phyloP scores from a whole-genome alignment of 2,888 invertebrate species.

The Pammene fasciana region DNA sequence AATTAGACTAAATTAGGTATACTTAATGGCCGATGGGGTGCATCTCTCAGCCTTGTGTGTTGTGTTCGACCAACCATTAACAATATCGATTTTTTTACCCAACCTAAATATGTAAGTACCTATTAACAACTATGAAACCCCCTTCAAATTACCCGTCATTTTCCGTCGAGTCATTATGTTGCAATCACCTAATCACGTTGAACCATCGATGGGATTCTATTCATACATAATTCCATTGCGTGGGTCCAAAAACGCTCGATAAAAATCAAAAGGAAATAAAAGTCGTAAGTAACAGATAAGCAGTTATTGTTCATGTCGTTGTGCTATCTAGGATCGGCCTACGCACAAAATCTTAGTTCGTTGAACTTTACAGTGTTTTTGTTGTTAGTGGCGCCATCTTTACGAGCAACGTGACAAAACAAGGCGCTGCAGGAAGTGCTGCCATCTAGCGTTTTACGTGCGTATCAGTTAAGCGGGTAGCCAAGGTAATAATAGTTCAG shows the following conservation, averaged over 20 bases:
- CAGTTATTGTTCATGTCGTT: constrained; percentile 33
- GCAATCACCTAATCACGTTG: constrained; percentile 38
- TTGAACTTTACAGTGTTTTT: constrained; percentile 31
- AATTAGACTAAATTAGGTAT: too few species aligned
- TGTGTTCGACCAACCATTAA: not conserved
- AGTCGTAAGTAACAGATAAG: constrained; percentile 22
- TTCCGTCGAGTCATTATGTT: constrained; percentile 34
- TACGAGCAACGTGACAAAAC: not conserved
- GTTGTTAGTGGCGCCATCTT: constrained; percentile 24
- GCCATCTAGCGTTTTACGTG: constrained; percentile 19
- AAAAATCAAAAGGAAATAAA: constrained; percentile 15
- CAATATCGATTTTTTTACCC: constrained; percentile 28
- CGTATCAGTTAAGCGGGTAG: not conserved
- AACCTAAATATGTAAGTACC: too few species aligned
- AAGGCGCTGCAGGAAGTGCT: constrained; percentile 21
- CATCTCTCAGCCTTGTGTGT: too few species aligned
- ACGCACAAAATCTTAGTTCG: constrained; percentile 38
- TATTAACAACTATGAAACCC: constrained; percentile 22
- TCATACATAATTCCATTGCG: constrained; percentile 30
- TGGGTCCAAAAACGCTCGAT: constrained; percentile 36
- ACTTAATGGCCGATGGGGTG: too few species aligned
- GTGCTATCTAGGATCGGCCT: constrained; percentile 33
- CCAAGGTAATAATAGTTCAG: not conserved
- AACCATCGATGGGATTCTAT: constrained; percentile 31
- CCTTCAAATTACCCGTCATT: constrained; percentile 31